Base-by-base conservation (phyloP, 2,888 invertebrate genomes). In the Ferdinandea cuprea region DNA sequence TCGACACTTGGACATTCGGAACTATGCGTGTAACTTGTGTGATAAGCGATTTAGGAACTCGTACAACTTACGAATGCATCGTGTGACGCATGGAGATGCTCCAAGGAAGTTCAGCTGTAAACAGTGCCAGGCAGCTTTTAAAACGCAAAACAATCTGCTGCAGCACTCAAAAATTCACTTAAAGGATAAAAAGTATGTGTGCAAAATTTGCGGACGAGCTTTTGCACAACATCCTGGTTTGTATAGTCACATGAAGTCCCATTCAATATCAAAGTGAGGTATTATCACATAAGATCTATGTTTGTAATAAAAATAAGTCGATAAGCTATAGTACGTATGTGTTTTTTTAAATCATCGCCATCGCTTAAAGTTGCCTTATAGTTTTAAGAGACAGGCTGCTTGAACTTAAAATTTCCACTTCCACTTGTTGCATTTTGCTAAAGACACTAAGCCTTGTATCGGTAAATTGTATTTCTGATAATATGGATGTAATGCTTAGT, bases 211-310 rank as follows among this genome's bases (percentile, higher is more conserved):
- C 40, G 81, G 66, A 0, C 66, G 85, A 17, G 73, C 77, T 4
- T 86, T 86, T 58, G 81, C 86, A 1, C 86, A 86, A 13, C 84
- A 83, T 50, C 81, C 85, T 0, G 86, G 85, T 3, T 19, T 86
- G 9, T 85, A 86, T 58, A 78, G 78, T 15, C 86, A 86, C 48
- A 85, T 77, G 85, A 86, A 85, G 30, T 80, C 81, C 0, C 86
- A 86, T 35, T 44, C 52, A 0, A 69, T 81, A 59, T 63, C 54
- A 3, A 61, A 66, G n/a, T 66, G 25, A 35, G 13, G 5, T n/a
- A n/a, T n/a, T n/a, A n/a, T n/a, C n/a, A n/a, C 4, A 11, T 6
- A 3, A 35, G 21, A 3, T n/a, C n/a, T n/a, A 11, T 40, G 13
- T 13, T 40, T 13, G 13, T 13, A 13, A 15, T 15, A 40, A 15